phyloP scores from a whole-genome alignment of 2,888 invertebrate species.

The Epinotia ramella region DNA sequence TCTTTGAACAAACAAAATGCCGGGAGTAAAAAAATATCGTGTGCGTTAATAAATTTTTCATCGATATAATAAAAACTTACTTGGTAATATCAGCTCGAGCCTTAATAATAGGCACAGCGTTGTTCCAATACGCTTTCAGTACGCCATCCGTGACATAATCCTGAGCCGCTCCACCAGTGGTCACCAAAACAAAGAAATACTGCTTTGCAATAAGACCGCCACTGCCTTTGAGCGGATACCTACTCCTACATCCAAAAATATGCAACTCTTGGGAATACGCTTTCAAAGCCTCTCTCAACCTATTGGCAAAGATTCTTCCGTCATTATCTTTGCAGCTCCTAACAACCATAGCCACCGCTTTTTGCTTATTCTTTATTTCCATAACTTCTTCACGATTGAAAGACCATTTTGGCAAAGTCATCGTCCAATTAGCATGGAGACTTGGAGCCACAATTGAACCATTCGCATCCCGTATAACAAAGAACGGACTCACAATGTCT shows the following conservation, averaged over 20 bases:
- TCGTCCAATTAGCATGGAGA: constrained; percentile 57
- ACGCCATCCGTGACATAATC: constrained; percentile 74
- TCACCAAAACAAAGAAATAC: constrained; percentile 72
- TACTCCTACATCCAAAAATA: constrained; percentile 72
- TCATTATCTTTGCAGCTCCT: constrained; percentile 53
- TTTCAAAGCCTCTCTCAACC: constrained; percentile 74
- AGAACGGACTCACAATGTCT: constrained; percentile 70
- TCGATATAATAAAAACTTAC: constrained; percentile 57
- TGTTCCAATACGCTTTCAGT: constrained; percentile 79
- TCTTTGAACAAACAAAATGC: too few relatives aligned
- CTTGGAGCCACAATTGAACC: constrained; percentile 64
- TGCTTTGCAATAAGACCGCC: constrained; percentile 57
- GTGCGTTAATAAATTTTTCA: too few relatives aligned
- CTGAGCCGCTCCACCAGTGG: constrained; percentile 61
- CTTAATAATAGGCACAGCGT: constrained; percentile 87
- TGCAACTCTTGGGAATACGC: constrained; percentile 69
- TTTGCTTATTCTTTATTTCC: constrained; percentile 48
- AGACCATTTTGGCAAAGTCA: constrained; percentile 36
- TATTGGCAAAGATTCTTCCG: constrained; percentile 54
- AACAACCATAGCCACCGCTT: constrained; percentile 54
- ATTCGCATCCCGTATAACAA: constrained; percentile 65
- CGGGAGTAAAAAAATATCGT: too few relatives aligned
- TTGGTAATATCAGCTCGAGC: constrained; percentile 87
- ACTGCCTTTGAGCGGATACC: constrained; percentile 56
- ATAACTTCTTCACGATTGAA: constrained; percentile 38